Base-by-base conservation (phyloP, 2,888 invertebrate genomes). In the Callyntrura sp. region DNA sequence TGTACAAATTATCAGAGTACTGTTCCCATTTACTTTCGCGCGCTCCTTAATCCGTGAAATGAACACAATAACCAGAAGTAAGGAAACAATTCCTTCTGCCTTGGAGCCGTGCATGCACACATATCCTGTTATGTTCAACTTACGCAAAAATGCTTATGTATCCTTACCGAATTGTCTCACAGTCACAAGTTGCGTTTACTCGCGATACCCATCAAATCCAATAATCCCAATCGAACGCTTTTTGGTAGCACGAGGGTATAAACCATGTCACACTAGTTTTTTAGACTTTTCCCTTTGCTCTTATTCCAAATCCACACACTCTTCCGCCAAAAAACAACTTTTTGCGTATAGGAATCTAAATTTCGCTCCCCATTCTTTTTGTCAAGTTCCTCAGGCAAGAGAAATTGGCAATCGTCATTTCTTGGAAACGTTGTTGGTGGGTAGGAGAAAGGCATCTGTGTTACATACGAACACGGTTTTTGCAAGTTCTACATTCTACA, bases 381-480 rank as follows among this genome's bases (percentile, higher is more conserved):
- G 88, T 60, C 82, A 82, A 82, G 23, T 88, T 88, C 88, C 82
- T 76, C 82, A 82, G 88, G 88, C 88, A 88, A 73, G 82, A 88
- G 73, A 88, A 88, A 88, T 88, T 88, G 88, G 81, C 88, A 88
- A 82, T 82, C 60, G 70, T 73, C 28, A 73, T 87, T 87, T 87
- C 57, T 20, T 8, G 43, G 70, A 57, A 81, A 73, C 17, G 81
- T 81, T 8, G 28, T 14, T 11, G 23, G 73, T 45, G 17, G 43
- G 43, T 23, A 11, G 45, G n/a, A n/a, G n/a, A n/a, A n/a, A n/a
- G n/a, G n/a, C n/a, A 14, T 45, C 43, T 25, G 28, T n/a, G 6
- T 8, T 60, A 17, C 57, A 65, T n/a, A n/a, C n/a, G n/a, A n/a
- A n/a, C n/a, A n/a, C n/a, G n/a, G n/a, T n/a, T n/a, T n/a, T n/a